Conservation (phyloP, 2,888 invertebrate genomes). For the Calephelis perditalis region DNA sequence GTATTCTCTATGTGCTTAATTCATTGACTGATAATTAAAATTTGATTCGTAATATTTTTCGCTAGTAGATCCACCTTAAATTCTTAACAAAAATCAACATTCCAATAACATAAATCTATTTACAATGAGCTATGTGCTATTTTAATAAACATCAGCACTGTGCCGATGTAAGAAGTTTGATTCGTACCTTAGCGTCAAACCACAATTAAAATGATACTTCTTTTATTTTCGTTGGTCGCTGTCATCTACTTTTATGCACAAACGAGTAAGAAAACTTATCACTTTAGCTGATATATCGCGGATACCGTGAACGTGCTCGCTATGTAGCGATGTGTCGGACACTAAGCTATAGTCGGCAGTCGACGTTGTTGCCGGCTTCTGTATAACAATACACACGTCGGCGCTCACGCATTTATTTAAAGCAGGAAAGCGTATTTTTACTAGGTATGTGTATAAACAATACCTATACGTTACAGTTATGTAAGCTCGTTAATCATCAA, state of each 20-base stretch:
- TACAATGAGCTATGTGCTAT: neutral
- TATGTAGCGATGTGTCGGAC: constrained; percentile 1
- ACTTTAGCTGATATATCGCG: neutral
- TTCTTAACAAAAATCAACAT: no score
- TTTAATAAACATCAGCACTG: neutral
- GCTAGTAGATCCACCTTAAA: no score
- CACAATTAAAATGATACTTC: constrained; percentile 2
- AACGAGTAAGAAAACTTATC: neutral
- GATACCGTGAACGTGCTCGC: neutral
- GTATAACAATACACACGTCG: constrained; percentile 6
- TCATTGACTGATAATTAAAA: no score
- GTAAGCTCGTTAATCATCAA: neutral
- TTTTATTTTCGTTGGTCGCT: neutral
- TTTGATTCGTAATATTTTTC: no score
- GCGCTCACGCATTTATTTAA: constrained; percentile 8
- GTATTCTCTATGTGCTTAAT: no score
- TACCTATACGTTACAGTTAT: constrained; percentile 1
- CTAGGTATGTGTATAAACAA: neutral
- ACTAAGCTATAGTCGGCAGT: neutral
- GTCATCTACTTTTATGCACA: neutral
- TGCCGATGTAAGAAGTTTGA: neutral
- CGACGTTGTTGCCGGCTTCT: neutral
- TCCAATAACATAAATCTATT: neutral
- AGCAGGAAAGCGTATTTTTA: neutral
- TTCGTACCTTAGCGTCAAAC: neutral